These are phyloP conservation scores for Autographa gamma DNA, from an alignment of 2,888 invertebrate genomes.

Conservation along the genomic window DNA sequence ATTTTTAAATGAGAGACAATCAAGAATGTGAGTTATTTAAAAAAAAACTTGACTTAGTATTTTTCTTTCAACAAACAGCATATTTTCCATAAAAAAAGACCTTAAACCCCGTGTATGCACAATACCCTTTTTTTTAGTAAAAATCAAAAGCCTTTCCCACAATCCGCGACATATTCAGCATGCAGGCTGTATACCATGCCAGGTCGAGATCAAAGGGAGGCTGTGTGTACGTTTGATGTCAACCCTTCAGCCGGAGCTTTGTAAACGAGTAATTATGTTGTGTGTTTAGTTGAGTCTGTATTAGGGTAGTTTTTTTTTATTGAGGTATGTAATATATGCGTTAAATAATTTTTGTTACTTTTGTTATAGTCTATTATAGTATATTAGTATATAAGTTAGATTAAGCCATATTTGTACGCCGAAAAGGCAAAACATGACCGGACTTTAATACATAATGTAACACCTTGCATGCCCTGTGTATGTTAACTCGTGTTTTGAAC, in stretches of 20 bases:
- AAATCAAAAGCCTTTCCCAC: not conserved
- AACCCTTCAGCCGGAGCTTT: constrained; percentile 21
- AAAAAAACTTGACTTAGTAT: too few species aligned
- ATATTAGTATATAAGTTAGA: too few species aligned
- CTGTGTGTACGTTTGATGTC: constrained; percentile 52
- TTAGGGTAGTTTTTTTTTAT: not conserved
- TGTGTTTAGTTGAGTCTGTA: not conserved
- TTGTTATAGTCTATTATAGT: too few species aligned
- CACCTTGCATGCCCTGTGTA: too few species aligned
- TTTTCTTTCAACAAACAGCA: too few species aligned
- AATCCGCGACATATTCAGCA: not conserved
- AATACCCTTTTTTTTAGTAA: not conserved
- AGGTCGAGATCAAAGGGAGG: constrained; percentile 53
- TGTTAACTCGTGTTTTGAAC: too few species aligned
- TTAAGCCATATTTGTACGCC: too few species aligned
- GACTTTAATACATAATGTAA: too few species aligned
- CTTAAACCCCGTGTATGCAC: not conserved
- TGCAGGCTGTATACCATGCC: constrained; percentile 5
- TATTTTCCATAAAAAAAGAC: not conserved
- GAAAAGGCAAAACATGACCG: too few species aligned
- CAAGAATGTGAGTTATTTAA: too few species aligned
- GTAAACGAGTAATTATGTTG: constrained; percentile 34
- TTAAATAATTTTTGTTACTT: too few species aligned
- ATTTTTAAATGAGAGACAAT: too few species aligned
- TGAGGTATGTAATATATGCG: not conserved